These are phyloP conservation scores for Oryzias curvinotus DNA, from an alignment of 2,113 vertebrate species.

Conservation along the genomic window DNA sequence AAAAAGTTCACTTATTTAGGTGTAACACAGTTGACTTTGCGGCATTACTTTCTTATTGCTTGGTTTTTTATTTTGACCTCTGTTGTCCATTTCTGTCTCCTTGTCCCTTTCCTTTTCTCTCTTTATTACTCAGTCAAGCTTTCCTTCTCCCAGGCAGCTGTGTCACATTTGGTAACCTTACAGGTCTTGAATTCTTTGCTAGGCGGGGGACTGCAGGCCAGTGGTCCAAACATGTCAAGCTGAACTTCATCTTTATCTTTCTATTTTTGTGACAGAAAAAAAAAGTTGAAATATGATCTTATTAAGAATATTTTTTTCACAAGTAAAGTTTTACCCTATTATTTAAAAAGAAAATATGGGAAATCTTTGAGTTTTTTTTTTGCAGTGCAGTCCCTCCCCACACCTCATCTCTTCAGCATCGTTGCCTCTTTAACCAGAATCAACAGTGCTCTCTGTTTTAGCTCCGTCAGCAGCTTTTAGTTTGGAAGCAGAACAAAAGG, in stretches of 20 bases:
- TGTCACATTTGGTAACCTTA: slow-evolving; percentile 43
- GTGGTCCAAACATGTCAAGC: too few species aligned
- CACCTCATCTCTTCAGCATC: background rate
- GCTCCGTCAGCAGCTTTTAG: slow-evolving; percentile 12
- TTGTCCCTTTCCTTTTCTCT: background rate
- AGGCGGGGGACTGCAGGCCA: background rate
- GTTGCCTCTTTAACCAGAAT: slow-evolving; percentile 2
- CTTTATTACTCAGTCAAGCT: slow-evolving; percentile 28
- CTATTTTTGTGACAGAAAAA: too few species aligned
- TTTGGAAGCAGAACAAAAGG: slow-evolving; percentile 24
- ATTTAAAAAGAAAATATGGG: too few species aligned
- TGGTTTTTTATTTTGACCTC: slow-evolving; percentile 20
- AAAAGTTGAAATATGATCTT: too few species aligned
- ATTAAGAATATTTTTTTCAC: too few species aligned
- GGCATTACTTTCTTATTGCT: background rate
- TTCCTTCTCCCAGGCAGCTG: slow-evolving; percentile 8
- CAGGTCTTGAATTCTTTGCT: slow-evolving; percentile 18
- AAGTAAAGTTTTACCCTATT: too few species aligned
- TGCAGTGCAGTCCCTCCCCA: background rate
- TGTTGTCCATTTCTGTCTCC: slow-evolving; percentile 3
- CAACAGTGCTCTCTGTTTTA: slow-evolving; percentile 2
- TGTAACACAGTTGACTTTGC: slow-evolving; percentile 4
- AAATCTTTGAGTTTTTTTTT: too few species aligned
- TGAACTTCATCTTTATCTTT: too few species aligned
- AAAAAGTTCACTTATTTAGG: slow-evolving; percentile 24